Percentiles rank a stretch among this genome's conserved stretches.
These are phyloP conservation scores for Anoncus sp. DNA, from an alignment of 2,888 invertebrate genomes.

Conservation along the genomic window DNA sequence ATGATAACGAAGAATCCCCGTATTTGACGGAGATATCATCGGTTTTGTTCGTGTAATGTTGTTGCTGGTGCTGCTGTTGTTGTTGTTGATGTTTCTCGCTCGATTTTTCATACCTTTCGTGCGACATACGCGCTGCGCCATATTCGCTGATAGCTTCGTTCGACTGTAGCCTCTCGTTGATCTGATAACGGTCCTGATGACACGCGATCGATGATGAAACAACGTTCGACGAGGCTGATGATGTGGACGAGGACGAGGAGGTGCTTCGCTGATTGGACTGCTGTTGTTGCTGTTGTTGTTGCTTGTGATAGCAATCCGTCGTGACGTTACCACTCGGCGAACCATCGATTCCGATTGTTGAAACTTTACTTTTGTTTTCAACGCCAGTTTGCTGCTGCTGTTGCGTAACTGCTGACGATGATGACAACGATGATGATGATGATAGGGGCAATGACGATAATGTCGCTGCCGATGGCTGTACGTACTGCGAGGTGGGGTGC, in stretches of 20 bases:
- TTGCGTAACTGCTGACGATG: conserved; percentile 74
- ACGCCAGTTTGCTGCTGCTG: conserved; percentile 75
- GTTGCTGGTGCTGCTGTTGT: conserved; percentile 69
- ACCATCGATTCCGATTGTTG: conserved; percentile 76
- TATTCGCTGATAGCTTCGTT: conserved; percentile 80
- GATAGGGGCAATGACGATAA: conserved; percentile 69
- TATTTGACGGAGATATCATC: conserved; percentile 59
- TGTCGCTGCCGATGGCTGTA: conserved; percentile 71
- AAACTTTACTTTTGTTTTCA: conserved; percentile 72
- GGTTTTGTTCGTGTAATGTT: conserved; percentile 64
- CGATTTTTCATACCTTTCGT: conserved; percentile 75
- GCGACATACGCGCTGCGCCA: conserved; percentile 70
- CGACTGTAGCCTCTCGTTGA: conserved; percentile 85
- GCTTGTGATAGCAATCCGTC: conserved; percentile 84
- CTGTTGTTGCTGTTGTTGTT: conserved; percentile 73
- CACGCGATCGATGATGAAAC: conserved; percentile 80
- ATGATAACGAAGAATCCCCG: conserved; percentile 42
- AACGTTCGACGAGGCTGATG: conserved; percentile 64
- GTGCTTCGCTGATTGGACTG: conserved; percentile 83
- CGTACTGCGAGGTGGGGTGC: conserved; percentile 80
- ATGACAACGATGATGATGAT: conserved; percentile 79
- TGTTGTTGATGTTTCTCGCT: conserved; percentile 71
- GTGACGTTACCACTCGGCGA: conserved; percentile 75
- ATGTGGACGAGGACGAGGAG: conserved; percentile 70
- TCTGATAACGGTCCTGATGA: conserved; percentile 60